These are phyloP conservation scores for Dugesia japonica DNA, from an alignment of 2,888 invertebrate species.

Conservation along the genomic window DNA sequence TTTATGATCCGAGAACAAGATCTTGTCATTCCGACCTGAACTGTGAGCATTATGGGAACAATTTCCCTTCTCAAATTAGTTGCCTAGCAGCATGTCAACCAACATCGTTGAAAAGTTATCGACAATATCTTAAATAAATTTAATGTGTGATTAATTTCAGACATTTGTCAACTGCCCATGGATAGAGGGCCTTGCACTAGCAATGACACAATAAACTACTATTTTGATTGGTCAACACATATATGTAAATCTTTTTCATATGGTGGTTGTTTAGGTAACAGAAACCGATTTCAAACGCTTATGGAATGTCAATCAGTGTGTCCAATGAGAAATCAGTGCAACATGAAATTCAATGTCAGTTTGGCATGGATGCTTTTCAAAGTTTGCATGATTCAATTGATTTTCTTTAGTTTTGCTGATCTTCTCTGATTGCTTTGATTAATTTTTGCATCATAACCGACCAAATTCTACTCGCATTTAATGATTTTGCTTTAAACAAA, in stretches of 20 bases:
- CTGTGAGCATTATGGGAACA: neutral
- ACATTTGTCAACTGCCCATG: conserved; percentile 4
- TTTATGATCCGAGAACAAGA: neutral
- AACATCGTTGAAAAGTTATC: neutral
- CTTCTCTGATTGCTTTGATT: too few species aligned
- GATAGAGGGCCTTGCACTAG: conserved; percentile 10
- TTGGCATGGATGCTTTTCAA: neutral
- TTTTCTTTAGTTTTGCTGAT: too few species aligned
- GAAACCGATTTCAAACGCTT: conserved; percentile 21
- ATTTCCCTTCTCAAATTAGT: neutral
- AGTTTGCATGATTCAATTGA: neutral
- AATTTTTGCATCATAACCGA: too few species aligned
- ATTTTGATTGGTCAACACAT: conserved; percentile 8
- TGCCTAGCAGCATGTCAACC: neutral
- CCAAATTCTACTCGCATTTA: too few species aligned
- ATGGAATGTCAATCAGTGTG: conserved; percentile 7
- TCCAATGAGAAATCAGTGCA: neutral
- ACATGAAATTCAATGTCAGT: neutral
- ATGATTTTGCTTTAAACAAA: too few species aligned
- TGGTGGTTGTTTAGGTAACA: conserved; percentile 24
- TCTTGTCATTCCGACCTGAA: neutral
- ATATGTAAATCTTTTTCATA: neutral
- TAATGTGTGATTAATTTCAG: too few species aligned
- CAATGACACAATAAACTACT: conserved; percentile 20
- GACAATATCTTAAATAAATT: too few species aligned